Conservation (phyloP, 2,113 vertebrate species). For the Scomber colias region DNA sequence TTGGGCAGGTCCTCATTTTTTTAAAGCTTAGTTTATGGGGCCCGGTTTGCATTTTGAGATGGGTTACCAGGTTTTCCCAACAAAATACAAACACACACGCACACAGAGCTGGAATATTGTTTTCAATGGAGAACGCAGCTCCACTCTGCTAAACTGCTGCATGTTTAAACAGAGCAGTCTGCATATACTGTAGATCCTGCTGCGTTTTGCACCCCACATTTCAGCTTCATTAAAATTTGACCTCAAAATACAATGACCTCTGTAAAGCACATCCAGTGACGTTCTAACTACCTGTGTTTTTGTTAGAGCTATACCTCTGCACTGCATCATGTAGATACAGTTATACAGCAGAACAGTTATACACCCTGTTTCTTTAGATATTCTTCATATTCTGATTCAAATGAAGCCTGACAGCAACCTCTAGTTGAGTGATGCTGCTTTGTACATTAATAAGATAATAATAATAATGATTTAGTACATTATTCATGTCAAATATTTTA, state of each 20-base stretch:
- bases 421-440: not conserved
- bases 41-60: not conserved
- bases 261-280: not conserved
- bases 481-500: not conserved
- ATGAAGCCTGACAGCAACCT: too few relatives aligned
- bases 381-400: not conserved
- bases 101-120: constrained; percentile 9
- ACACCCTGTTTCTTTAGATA: not conserved
- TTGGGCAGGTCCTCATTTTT: constrained; percentile 3
- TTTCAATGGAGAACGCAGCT: not conserved
- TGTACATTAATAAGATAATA: not conserved
- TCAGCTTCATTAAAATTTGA: constrained; percentile 22
- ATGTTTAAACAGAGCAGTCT: not conserved
- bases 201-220: not conserved
- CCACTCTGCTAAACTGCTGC: constrained; percentile 1
- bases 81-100: too few relatives aligned
- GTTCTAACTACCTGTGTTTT: not conserved
- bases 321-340: not conserved
- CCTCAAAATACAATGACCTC: constrained; percentile 9
- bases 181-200: not conserved
- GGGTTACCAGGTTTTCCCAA: not conserved
- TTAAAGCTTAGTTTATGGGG: not conserved
- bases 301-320: not conserved
- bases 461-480: not conserved
- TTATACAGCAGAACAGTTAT: not conserved